These are phyloP conservation scores for Drosophila mercatorum DNA, from an alignment of 2,888 invertebrate genomes.

Conservation along the genomic window DNA sequence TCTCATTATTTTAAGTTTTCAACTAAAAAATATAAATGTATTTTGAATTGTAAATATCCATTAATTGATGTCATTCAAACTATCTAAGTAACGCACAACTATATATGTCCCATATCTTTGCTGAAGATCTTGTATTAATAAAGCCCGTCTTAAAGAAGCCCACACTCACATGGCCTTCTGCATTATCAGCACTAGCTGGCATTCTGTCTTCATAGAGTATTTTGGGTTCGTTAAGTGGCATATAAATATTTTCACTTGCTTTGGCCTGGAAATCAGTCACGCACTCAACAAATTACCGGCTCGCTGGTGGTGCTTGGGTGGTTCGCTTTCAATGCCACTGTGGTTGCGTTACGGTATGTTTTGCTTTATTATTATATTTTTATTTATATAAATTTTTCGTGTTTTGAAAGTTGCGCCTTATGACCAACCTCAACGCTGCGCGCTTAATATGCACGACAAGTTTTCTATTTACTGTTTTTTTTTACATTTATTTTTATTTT, in stretches of 20 bases:
- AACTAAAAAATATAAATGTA: too few species aligned
- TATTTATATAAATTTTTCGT: conserved; percentile 7
- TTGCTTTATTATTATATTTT: conserved; percentile 11
- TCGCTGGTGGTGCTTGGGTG: conserved; percentile 8
- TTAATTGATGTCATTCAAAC: too few species aligned
- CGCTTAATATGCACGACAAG: conserved; percentile 61
- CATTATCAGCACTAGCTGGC: too few species aligned
- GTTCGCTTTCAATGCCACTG: conserved; percentile 60
- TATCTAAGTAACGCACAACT: too few species aligned
- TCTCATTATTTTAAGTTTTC: too few species aligned
- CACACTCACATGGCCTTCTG: too few species aligned
- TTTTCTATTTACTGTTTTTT: conserved; percentile 48
- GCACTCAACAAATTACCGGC: conserved; percentile 43
- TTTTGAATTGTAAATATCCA: too few species aligned
- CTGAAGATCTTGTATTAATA: too few species aligned
- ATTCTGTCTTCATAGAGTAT: not conserved
- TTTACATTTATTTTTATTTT: conserved; percentile 28
- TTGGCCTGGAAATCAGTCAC: conserved; percentile 44
- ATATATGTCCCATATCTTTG: too few species aligned
- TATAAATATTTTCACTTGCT: not conserved
- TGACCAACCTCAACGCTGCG: conserved; percentile 69
- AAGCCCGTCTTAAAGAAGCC: too few species aligned
- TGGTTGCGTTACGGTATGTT: conserved; percentile 27
- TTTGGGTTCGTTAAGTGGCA: not conserved
- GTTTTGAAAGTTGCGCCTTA: conserved; percentile 60